Conservation (phyloP, 1,140 invertebrate species). For the Pseudomyrmex cubaensis region DNA sequence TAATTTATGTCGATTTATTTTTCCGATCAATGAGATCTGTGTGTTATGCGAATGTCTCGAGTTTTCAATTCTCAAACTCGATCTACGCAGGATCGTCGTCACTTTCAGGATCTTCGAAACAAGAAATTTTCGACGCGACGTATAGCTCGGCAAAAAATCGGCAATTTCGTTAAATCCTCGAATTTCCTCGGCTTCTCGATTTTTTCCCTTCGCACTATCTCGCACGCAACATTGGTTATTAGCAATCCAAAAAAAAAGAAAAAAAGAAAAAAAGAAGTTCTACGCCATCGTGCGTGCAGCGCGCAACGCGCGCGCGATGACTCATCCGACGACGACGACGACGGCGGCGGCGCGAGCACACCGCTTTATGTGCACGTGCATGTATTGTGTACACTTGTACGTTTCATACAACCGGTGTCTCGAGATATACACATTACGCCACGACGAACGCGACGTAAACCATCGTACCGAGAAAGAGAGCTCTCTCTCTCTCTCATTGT, state of each 20-base stretch:
- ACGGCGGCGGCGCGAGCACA: constrained; percentile 21
- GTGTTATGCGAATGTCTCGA: not conserved
- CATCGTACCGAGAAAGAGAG: constrained; percentile 45
- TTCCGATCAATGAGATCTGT: too few relatives aligned
- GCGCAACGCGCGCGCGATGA: constrained; percentile 50
- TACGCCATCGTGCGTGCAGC: constrained; percentile 55
- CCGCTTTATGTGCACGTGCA: constrained; percentile 32
- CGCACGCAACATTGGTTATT: constrained; percentile 37
- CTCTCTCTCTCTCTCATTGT: constrained; percentile 23
- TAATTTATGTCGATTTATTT: not conserved
- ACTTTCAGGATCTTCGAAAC: too few relatives aligned
- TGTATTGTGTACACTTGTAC: constrained; percentile 56
- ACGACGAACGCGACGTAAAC: not conserved
- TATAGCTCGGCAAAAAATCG: too few relatives aligned
- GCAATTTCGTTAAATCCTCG: not conserved
- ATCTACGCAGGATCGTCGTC: not conserved
- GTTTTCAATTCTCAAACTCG: not conserved
- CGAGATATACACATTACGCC: constrained; percentile 53
- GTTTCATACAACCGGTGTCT: constrained; percentile 51
- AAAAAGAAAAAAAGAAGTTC: constrained; percentile 35
- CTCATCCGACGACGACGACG: constrained; percentile 38
- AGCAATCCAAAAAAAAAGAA: constrained; percentile 11
- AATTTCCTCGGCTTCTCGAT: not conserved
- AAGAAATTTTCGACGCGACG: too few relatives aligned
- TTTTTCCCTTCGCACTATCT: not conserved